These are phyloP conservation scores for Spodoptera picta DNA, from an alignment of 2,888 invertebrate genomes.

Conservation along the genomic window DNA sequence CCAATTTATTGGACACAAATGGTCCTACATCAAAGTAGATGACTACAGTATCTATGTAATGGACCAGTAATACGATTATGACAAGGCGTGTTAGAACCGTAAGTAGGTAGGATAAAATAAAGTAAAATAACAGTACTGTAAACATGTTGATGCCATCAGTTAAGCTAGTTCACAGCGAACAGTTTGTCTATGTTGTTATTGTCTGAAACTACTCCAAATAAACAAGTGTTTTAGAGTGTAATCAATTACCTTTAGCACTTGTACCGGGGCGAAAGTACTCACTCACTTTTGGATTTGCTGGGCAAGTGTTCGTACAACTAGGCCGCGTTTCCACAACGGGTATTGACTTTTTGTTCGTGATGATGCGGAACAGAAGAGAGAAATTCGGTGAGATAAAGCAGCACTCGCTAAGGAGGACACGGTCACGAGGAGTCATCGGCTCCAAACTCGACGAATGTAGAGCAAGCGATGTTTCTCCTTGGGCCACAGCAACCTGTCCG, in stretches of 20 bases:
- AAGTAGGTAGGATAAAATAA: neutral
- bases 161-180: constrained; percentile 17
- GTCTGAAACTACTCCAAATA: constrained; percentile 54
- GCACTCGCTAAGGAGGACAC: constrained; percentile 84
- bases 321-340: constrained; percentile 85
- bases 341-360: constrained; percentile 85
- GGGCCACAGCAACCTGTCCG: constrained; percentile 76
- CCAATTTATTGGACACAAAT: no score
- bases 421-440: constrained; percentile 87
- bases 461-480: constrained; percentile 83
- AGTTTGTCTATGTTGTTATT: constrained; percentile 53
- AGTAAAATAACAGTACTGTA: neutral
- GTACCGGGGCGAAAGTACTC: constrained; percentile 64
- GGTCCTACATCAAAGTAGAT: no score
- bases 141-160: constrained; percentile 16
- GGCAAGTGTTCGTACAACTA: constrained; percentile 74
- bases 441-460: constrained; percentile 83
- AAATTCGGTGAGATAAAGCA: constrained; percentile 86
- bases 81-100: no score
- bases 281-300: constrained; percentile 61
- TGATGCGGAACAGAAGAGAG: constrained; percentile 87
- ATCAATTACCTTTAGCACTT: constrained; percentile 71
- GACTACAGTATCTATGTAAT: no score
- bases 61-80: no score
- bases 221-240: constrained; percentile 63